A percentile compares a stretch with the other conserved stretches of the same genome.
Evolutionary conservation across 2,797 vertebrate species (phyloP).

Genomic region (Enteromius afrohamiltoni): DNA sequence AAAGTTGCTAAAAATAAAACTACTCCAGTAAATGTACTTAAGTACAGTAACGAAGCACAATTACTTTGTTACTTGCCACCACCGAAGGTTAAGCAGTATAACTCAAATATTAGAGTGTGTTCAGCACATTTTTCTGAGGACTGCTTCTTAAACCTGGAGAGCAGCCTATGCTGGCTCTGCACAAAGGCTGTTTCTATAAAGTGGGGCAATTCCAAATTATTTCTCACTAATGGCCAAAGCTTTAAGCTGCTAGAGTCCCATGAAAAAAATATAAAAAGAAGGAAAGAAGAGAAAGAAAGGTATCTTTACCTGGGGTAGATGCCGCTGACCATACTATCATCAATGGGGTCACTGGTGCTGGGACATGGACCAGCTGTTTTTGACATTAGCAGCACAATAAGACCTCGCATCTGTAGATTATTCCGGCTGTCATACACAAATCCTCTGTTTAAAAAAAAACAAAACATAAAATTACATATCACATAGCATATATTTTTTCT

Average conservation of each 20-base stretch:
- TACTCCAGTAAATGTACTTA: too few relatives aligned
- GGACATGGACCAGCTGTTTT: slow-evolving; percentile 92
- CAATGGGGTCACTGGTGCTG: slow-evolving; percentile 69
- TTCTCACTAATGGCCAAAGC: slow-evolving; percentile 40
- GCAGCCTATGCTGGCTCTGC: too few relatives aligned
- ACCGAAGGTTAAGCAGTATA: too few relatives aligned
- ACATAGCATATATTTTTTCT: not conserved
- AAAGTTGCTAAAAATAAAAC: too few relatives aligned
- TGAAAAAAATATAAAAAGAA: not conserved
- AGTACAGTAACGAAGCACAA: too few relatives aligned
- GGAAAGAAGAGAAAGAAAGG: not conserved
- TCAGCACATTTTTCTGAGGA: too few relatives aligned
- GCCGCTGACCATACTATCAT: slow-evolving; percentile 91
- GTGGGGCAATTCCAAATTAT: not conserved
- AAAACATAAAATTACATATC: not conserved
- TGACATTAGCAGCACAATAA: slow-evolving; percentile 91
- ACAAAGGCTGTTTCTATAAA: too few relatives aligned
- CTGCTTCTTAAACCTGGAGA: too few relatives aligned
- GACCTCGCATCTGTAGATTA: slow-evolving; percentile 91
- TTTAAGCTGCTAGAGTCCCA: slow-evolving; percentile 31
- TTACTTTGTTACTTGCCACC: too few relatives aligned
- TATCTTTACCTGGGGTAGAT: slow-evolving; percentile 92
- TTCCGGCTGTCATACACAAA: slow-evolving; percentile 90
- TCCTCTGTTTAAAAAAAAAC: slow-evolving; percentile 76
- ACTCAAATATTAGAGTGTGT: too few relatives aligned